Conservation (phyloP, 1,140 invertebrate species). For the Goniozus legneri region DNA sequence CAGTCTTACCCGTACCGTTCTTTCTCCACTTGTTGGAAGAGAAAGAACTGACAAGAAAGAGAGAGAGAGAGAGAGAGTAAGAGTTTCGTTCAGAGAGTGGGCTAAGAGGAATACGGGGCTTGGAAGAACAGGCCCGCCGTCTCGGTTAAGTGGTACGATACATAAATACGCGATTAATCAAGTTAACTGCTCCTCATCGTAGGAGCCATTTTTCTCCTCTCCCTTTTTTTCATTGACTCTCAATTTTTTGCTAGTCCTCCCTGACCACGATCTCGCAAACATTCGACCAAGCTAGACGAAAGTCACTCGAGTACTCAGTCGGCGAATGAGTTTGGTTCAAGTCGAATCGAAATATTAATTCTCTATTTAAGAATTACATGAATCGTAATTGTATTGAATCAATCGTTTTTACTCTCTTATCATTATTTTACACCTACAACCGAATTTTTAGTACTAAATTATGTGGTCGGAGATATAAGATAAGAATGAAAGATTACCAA, state of each 20-base stretch:
- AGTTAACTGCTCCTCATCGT: constrained; percentile 31
- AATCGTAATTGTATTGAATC: no score
- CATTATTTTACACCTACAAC: no score
- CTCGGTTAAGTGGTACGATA: constrained; percentile 43
- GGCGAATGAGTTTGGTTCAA: no score
- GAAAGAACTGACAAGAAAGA: neutral
- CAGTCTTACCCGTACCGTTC: constrained; percentile 17
- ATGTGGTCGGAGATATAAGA: no score
- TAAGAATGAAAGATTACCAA: no score
- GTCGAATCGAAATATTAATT: no score
- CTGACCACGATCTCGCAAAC: no score
- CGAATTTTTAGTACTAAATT: no score
- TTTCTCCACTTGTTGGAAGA: neutral
- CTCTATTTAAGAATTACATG: no score
- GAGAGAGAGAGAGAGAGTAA: constrained; percentile 4
- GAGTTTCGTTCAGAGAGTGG: constrained; percentile 14
- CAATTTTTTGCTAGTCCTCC: constrained; percentile 4
- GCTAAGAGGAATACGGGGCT: constrained; percentile 12
- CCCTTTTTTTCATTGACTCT: constrained; percentile 2
- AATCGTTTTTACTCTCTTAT: no score
- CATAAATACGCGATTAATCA: constrained; percentile 51
- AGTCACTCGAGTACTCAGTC: no score
- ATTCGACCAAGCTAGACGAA: no score
- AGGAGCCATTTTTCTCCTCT: neutral
- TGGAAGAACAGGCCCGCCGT: constrained; percentile 30